Conservation (phyloP, 2,113 vertebrate species). For the Numida meleagris region DNA sequence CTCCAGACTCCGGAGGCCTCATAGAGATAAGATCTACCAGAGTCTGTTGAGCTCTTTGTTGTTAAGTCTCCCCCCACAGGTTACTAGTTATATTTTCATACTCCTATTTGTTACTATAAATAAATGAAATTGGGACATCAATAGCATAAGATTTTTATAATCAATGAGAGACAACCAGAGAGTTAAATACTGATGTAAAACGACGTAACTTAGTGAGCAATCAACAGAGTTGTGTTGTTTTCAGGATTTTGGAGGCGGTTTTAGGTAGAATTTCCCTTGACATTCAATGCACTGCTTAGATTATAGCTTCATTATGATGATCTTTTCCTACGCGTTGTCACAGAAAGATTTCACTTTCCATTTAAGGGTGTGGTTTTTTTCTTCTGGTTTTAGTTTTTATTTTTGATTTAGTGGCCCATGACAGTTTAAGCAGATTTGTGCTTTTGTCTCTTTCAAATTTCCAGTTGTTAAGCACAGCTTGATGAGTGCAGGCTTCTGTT, state of each 20-base stretch:
- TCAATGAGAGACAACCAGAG: not conserved
- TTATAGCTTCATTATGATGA: not conserved
- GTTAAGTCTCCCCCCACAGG: too few relatives aligned
- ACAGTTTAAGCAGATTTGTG: not conserved
- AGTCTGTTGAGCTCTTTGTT: too few relatives aligned
- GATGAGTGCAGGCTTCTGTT: not conserved
- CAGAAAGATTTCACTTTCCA: not conserved
- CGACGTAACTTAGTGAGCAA: not conserved
- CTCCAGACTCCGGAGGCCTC: too few relatives aligned
- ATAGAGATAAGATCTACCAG: too few relatives aligned
- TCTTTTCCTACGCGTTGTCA: not conserved
- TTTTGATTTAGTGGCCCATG: not conserved
- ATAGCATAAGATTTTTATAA: not conserved
- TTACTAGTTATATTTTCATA: not conserved
- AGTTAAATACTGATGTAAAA: not conserved
- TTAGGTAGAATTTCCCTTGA: not conserved
- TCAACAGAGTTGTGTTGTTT: not conserved
- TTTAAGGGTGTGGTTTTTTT: not conserved
- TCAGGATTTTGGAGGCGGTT: not conserved
- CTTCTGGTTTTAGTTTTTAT: not conserved
- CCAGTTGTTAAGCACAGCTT: not conserved
- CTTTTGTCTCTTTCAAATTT: constrained; percentile 14
- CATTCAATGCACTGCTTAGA: not conserved
- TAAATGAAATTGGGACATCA: not conserved
- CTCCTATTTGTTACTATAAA: not conserved